Evolutionary conservation across 92 coral and sea anemone species (phyloP).

Genomic region (Umimayanthus chanpuru): DNA sequence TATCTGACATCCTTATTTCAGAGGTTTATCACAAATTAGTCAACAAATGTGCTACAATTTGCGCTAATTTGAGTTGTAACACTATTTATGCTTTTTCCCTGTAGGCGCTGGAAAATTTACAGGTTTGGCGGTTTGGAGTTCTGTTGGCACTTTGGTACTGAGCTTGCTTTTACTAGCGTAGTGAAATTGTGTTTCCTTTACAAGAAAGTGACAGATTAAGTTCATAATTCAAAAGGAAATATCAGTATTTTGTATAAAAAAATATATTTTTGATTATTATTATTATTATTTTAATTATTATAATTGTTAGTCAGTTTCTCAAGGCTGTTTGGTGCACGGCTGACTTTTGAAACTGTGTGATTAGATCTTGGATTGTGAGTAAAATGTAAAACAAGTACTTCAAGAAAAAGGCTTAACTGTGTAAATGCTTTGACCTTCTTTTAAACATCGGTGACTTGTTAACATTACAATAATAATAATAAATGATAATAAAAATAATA

Average conservation of each 20-base stretch:
- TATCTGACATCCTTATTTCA: no score
- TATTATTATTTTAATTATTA: no score
- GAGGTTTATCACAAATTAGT: no score
- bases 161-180: not conserved
- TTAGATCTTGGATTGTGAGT: no score
- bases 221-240: no score
- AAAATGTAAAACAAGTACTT: not conserved
- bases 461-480: no score
- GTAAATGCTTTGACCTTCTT: no score
- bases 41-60: not conserved
- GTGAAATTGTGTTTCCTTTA: not conserved
- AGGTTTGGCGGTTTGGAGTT: not conserved
- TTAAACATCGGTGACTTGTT: no score
- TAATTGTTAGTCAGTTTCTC: no score
- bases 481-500: no score
- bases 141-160: not conserved
- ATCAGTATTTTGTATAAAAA: no score
- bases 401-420: not conserved
- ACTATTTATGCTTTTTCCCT: not conserved
- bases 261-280: no score
- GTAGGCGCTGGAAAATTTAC: conserved; percentile 7
- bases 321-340: not conserved
- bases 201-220: not conserved
- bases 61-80: not conserved
- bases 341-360: not conserved